These are phyloP conservation scores for Etheostoma cragini DNA, from an alignment of 2,113 vertebrate species.

Conservation along the genomic window DNA sequence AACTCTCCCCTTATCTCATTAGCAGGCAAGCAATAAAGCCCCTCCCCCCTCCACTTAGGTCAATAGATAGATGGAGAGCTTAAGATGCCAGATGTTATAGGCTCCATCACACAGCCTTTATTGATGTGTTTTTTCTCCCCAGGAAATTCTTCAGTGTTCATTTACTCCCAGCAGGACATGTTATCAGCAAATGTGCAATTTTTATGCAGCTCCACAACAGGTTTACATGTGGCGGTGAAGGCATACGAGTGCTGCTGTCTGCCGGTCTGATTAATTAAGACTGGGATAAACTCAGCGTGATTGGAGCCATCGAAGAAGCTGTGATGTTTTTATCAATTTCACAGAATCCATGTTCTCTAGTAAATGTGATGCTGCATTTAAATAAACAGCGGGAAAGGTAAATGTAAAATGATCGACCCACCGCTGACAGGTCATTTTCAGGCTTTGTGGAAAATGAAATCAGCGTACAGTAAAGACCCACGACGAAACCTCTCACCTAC, in stretches of 20 bases:
- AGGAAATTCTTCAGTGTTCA: conserved; percentile 5
- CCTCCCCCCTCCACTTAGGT: background rate
- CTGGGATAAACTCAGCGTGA: background rate
- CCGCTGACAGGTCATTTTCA: background rate
- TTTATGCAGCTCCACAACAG: background rate
- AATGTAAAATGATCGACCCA: background rate
- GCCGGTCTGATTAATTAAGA: conserved; percentile 6
- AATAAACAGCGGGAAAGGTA: background rate
- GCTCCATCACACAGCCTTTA: background rate
- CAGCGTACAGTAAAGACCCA: background rate
- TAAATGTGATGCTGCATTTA: background rate
- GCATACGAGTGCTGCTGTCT: background rate
- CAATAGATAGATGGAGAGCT: background rate
- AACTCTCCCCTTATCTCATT: background rate
- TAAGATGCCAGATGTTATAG: background rate
- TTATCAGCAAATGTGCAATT: background rate
- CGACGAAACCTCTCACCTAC: background rate
- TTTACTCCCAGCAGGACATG: background rate
- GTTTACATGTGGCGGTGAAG: background rate
- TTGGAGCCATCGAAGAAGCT: background rate
- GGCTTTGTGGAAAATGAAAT: background rate
- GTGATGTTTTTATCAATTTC: background rate
- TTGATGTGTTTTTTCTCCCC: background rate
- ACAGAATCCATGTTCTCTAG: background rate
- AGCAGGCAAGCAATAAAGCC: too few species aligned